phyloP scores from a whole-genome alignment of 2,797 vertebrate species.

The Lacerta agilis region DNA sequence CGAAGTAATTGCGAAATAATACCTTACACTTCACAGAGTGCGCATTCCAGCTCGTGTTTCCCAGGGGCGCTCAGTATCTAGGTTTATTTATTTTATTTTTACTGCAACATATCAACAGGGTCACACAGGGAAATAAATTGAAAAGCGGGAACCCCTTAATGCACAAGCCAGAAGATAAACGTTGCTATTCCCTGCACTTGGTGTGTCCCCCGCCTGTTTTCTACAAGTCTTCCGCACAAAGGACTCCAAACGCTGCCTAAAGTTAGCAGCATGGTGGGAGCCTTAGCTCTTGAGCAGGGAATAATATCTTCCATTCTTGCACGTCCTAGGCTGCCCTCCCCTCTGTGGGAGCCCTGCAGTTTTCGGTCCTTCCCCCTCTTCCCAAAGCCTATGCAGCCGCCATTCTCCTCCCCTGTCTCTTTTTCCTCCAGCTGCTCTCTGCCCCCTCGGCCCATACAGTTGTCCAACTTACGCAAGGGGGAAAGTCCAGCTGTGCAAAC shows the following conservation, averaged over 20 bases:
- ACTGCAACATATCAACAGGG: slow-evolving; percentile 61
- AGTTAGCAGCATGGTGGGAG: background rate
- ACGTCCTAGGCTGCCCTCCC: background rate
- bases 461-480: background rate
- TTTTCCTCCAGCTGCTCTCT: background rate
- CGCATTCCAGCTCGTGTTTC: slow-evolving; percentile 5
- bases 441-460: background rate
- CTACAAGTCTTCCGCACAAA: slow-evolving; percentile 21
- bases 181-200: background rate
- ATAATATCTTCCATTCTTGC: background rate
- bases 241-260: background rate
- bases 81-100: slow-evolving; percentile 3
- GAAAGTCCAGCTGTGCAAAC: background rate
- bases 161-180: background rate
- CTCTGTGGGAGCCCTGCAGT: background rate
- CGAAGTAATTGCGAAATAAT: slow-evolving; percentile 32
- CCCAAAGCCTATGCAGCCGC: slow-evolving; percentile 1
- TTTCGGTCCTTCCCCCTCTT: background rate
- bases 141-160: slow-evolving; percentile 22
- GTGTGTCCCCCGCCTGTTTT: background rate
- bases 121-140: background rate
- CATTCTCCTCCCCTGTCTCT: too few species aligned
- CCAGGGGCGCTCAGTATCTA: slow-evolving; percentile 39
- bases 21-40: slow-evolving; percentile 32
- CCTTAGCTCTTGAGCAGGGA: background rate